Evolutionary conservation across 1,140 invertebrate genomes (phyloP).

Genomic region (Penaeus chinensis): DNA sequence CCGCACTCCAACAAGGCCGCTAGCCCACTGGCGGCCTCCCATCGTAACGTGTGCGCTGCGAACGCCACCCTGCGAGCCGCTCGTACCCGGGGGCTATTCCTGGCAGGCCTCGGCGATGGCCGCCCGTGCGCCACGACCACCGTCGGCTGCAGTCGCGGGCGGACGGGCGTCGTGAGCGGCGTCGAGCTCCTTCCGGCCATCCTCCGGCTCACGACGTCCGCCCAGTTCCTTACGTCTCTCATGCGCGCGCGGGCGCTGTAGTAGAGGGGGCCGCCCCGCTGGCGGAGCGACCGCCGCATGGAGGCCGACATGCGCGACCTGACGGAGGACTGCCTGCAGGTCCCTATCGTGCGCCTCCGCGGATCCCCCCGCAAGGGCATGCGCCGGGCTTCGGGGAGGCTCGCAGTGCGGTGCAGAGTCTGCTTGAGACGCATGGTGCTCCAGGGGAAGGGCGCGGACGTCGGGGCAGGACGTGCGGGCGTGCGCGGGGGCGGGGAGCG

Average conservation of each 20-base stretch:
- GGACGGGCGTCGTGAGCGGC: conserved; percentile 42
- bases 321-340: neutral
- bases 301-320: conserved; percentile 11
- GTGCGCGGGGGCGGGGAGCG: conserved; percentile 37
- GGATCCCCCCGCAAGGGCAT: neutral
- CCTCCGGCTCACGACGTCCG: conserved; percentile 25
- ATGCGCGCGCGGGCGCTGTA: conserved; percentile 20
- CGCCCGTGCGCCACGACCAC: conserved; percentile 4
- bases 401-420: neutral
- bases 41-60: conserved; percentile 35
- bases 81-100: conserved; percentile 55
- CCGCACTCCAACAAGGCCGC: conserved; percentile 56
- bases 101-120: conserved; percentile 36
- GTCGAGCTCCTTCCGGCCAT: neutral
- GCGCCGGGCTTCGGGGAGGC: neutral
- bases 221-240: conserved; percentile 32
- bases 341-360: neutral
- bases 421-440: neutral
- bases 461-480: neutral
- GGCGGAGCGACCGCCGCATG: conserved; percentile 5
- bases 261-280: conserved; percentile 30
- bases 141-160: conserved; percentile 19
- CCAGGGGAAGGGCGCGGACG: neutral
- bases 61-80: conserved; percentile 46
- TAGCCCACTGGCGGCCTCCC: conserved; percentile 55